Evolutionary conservation across 2,113 vertebrate genomes (phyloP).

Genomic region (Cebus imitator): DNA sequence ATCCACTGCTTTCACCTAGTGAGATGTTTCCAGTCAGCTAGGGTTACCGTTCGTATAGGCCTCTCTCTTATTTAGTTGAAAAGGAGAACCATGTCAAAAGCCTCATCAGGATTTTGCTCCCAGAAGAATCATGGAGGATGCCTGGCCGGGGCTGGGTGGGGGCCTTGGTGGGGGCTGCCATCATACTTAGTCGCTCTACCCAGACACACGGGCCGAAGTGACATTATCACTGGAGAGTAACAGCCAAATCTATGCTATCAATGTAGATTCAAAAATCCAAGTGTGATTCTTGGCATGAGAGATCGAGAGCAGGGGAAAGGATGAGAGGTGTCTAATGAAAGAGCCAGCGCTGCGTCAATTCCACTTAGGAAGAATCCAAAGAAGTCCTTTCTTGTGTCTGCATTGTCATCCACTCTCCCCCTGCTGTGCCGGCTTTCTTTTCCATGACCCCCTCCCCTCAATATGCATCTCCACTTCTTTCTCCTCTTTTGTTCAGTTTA

Average conservation of each 20-base stretch:
- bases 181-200: not conserved
- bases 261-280: conserved; percentile 17
- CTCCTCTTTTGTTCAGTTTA: conserved; percentile 78
- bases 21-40: not conserved
- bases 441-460: conserved; percentile 68
- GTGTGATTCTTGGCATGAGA: conserved; percentile 62
- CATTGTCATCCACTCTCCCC: conserved; percentile 71
- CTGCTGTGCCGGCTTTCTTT: conserved; percentile 77
- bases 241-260: not conserved
- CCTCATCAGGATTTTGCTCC: not conserved
- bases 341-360: conserved; percentile 57
- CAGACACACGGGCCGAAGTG: not conserved
- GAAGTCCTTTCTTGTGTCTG: conserved; percentile 71
- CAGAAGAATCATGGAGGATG: not conserved
- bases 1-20: rapidly evolving
- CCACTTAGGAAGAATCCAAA: conserved; percentile 81
- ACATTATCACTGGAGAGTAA: not conserved
- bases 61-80: not conserved
- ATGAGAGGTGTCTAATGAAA: conserved; percentile 76
- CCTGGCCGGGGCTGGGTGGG: not conserved
- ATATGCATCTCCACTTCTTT: conserved; percentile 78
- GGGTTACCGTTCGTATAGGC: not conserved
- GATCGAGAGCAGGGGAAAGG: conserved; percentile 68
- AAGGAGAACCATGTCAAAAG: not conserved
- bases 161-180: rapidly evolving